A percentile compares a stretch with the other conserved stretches of the same genome.
Conservation (phyloP, 2,797 vertebrate species). For the Malacoctenus gilli region DNA sequence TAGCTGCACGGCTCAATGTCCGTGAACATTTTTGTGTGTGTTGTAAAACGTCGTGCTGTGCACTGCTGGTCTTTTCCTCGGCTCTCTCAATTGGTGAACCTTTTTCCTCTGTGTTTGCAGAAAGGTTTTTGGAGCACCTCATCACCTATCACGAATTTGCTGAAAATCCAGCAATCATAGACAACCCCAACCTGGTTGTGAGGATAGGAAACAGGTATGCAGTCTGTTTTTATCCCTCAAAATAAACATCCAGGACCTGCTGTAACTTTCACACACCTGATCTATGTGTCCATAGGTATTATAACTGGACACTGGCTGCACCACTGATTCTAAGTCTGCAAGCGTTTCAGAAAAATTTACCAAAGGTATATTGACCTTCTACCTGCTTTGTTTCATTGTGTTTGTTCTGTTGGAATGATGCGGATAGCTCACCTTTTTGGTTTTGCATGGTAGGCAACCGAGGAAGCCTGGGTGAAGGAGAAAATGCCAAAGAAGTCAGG, state of each 20-base stretch:
- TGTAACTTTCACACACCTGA: too few species aligned
- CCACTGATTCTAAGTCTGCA: conserved; percentile 97
- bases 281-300: conserved; percentile 84
- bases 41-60: too few species aligned
- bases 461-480: conserved; percentile 98
- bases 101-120: conserved; percentile 74
- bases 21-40: too few species aligned
- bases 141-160: conserved; percentile 96
- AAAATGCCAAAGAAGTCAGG: conserved; percentile 99
- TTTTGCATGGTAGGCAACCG: conserved; percentile 83
- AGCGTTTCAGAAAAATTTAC: conserved; percentile 98
- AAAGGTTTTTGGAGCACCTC: conserved; percentile 97
- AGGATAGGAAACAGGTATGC: conserved; percentile 93
- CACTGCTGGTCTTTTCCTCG: conserved; percentile 39
- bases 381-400: too few species aligned
- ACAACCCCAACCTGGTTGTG: conserved; percentile 97
- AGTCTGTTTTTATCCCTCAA: not conserved
- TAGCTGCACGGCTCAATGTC: too few species aligned
- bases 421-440: too few species aligned
- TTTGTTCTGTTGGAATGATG: too few species aligned
- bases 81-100: conserved; percentile 33
- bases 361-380: conserved; percentile 85
- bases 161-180: conserved; percentile 96
- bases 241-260: too few species aligned
- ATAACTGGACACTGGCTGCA: conserved; percentile 97